Percentiles rank a stretch among this genome's conserved stretches.
These are phyloP conservation scores for Apogon hyalosoma DNA, from an alignment of 2,797 vertebrate species.

Conservation along the genomic window DNA sequence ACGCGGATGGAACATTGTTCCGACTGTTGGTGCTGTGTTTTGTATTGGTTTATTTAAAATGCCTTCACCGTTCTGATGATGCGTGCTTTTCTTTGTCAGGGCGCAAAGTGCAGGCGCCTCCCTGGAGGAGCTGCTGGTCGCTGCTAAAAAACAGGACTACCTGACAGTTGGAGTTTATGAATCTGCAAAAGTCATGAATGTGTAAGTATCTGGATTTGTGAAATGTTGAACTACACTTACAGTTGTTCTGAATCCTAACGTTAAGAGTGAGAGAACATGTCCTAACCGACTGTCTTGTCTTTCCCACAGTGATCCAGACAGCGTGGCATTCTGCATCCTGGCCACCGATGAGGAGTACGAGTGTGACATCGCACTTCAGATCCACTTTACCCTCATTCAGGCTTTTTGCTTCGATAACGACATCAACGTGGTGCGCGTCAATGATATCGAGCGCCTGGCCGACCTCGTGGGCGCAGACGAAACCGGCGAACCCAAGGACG, in stretches of 20 bases:
- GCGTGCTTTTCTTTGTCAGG: slow-evolving; percentile 74
- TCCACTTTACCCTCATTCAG: slow-evolving; percentile 98
- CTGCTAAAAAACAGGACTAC: slow-evolving; percentile 93
- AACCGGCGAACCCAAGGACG: slow-evolving; percentile 89
- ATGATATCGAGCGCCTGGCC: slow-evolving; percentile 89
- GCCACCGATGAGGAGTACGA: slow-evolving; percentile 94
- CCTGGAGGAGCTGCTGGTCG: slow-evolving; percentile 91
- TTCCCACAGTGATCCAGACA: slow-evolving; percentile 92
- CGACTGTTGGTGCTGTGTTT: accelerated
- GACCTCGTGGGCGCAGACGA: slow-evolving; percentile 89
- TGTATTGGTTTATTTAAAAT: background rate
- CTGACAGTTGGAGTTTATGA: slow-evolving; percentile 97
- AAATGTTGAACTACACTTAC: accelerated
- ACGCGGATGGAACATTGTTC: background rate
- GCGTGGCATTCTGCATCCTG: slow-evolving; percentile 94
- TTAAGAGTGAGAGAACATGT: background rate
- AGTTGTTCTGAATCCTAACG: background rate
- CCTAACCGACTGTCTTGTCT: slow-evolving; percentile 21
- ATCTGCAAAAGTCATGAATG: slow-evolving; percentile 97
- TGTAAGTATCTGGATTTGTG: slow-evolving; percentile 87
- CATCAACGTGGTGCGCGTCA: slow-evolving; percentile 95
- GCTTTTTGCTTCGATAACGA: slow-evolving; percentile 98
- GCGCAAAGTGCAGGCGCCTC: slow-evolving; percentile 92
- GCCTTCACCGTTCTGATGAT: slow-evolving; percentile 39
- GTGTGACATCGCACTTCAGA: slow-evolving; percentile 96